A percentile compares a stretch with the other conserved stretches of the same genome.
Conservation (phyloP, 2,797 vertebrate species). For the Neostethus bicornis region DNA sequence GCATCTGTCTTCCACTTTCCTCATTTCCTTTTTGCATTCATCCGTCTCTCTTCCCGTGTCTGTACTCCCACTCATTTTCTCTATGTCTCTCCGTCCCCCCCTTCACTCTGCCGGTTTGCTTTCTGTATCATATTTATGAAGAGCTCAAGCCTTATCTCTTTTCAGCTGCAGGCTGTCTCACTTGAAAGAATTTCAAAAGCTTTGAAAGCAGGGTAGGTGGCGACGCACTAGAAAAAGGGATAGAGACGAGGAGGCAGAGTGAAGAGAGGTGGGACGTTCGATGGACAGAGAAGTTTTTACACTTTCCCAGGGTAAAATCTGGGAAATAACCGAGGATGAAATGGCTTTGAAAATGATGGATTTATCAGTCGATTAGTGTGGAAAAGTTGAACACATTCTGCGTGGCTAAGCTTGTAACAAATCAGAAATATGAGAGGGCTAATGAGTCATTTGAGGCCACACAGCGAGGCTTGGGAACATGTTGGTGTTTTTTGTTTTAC, state of each 20-base stretch:
- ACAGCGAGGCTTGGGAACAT: constrained; percentile 30
- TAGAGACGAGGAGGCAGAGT: constrained; percentile 46
- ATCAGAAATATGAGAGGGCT: constrained; percentile 27
- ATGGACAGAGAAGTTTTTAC: constrained; percentile 59
- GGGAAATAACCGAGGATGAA: constrained; percentile 1
- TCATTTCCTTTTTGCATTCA: constrained; percentile 38
- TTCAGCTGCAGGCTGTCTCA: constrained; percentile 76
- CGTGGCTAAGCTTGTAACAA: constrained; percentile 21
- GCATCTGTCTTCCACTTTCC: constrained; percentile 44
- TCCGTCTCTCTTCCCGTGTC: constrained; percentile 21
- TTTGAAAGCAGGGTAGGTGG: constrained; percentile 72
- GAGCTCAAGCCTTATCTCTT: constrained; percentile 75
- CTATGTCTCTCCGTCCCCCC: constrained; percentile 16
- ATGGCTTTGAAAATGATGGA: constrained; percentile 27
- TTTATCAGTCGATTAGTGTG: constrained; percentile 25
- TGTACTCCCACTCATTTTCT: constrained; percentile 17
- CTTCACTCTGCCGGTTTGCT: constrained; percentile 53
- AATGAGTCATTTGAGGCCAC: constrained; percentile 53
- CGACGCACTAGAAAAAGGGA: constrained; percentile 52
- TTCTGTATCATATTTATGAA: constrained; percentile 77
- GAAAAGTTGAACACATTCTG: constrained; percentile 19
- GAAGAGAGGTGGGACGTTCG: constrained; percentile 46
- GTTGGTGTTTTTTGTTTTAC: constrained; percentile 37
- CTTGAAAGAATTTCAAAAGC: constrained; percentile 77
- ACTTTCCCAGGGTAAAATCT: constrained; percentile 24